phyloP scores from a whole-genome alignment of 2,113 vertebrate genomes.

The Chitala chitala region DNA sequence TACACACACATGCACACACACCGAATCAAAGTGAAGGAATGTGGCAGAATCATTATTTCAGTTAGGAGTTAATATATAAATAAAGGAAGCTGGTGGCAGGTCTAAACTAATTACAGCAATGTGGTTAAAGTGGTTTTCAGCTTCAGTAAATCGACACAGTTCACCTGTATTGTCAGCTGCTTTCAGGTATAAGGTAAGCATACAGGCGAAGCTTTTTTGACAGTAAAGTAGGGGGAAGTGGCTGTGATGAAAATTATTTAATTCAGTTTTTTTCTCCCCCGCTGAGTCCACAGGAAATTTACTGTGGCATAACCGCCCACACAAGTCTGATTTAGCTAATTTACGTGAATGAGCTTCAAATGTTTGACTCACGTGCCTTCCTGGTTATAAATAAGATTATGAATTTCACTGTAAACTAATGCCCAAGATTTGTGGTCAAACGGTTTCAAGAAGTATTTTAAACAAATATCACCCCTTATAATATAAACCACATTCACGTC shows the following conservation, averaged over 20 bases:
- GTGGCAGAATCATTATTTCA: too few species aligned
- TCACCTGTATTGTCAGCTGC: not conserved
- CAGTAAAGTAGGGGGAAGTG: constrained; percentile 5
- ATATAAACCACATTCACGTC: not conserved
- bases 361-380: not conserved
- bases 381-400: not conserved
- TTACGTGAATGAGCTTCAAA: not conserved
- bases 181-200: not conserved
- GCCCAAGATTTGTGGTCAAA: constrained; percentile 14
- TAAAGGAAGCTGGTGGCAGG: not conserved
- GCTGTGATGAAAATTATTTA: constrained; percentile 10
- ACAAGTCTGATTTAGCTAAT: not conserved
- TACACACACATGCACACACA: too few species aligned
- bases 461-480: constrained; percentile 15
- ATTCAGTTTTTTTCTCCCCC: not conserved
- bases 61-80: not conserved
- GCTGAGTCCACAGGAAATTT: not conserved
- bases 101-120: not conserved
- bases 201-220: constrained; percentile 5
- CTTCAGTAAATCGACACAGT: constrained; percentile 7
- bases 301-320: not conserved
- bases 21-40: too few species aligned
- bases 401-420: not conserved
- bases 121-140: not conserved
- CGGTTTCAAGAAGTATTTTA: constrained; percentile 12